Percentiles rank a stretch among this genome's conserved stretches.
phyloP scores from a whole-genome alignment of 2,888 invertebrate species.

The Dysmachus trigonus region DNA sequence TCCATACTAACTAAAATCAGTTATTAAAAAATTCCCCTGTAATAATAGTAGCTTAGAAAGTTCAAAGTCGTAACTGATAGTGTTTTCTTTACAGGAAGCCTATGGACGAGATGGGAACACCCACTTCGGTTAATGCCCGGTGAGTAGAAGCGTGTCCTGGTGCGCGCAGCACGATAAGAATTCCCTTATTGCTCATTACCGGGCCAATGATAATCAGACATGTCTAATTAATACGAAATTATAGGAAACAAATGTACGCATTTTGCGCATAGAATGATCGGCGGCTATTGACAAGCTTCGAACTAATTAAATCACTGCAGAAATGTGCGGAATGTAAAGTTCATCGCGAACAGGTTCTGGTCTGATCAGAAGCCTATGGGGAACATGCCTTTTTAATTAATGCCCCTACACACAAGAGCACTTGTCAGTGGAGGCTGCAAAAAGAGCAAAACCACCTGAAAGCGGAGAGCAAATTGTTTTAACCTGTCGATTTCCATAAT shows the following conservation, averaged over 20 bases:
- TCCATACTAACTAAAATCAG: no score
- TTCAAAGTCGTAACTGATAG: background rate
- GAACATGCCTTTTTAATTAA: slow-evolving; percentile 50
- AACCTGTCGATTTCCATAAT: slow-evolving; percentile 46
- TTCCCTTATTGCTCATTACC: background rate
- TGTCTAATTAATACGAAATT: slow-evolving; percentile 40
- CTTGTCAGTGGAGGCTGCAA: slow-evolving; percentile 10
- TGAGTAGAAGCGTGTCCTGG: slow-evolving; percentile 68
- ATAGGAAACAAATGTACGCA: slow-evolving; percentile 44
- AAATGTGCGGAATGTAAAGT: slow-evolving; percentile 52
- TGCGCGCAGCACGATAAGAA: slow-evolving; percentile 32
- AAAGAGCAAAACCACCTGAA: slow-evolving; percentile 18
- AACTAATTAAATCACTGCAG: slow-evolving; percentile 53
- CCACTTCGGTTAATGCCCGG: slow-evolving; percentile 88
- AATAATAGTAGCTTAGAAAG: background rate
- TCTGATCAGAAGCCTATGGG: slow-evolving; percentile 22
- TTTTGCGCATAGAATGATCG: background rate
- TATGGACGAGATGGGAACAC: slow-evolving; percentile 85
- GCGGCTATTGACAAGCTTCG: slow-evolving; percentile 41
- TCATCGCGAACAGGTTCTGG: slow-evolving; percentile 50
- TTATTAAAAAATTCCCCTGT: background rate
- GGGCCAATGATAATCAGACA: background rate
- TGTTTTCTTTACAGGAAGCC: slow-evolving; percentile 76
- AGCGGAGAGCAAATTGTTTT: slow-evolving; percentile 48
- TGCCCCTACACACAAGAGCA: slow-evolving; percentile 40